Evolutionary conservation across 2,113 vertebrate genomes (phyloP).

Genomic region (Campylomormyrus numenius): DNA sequence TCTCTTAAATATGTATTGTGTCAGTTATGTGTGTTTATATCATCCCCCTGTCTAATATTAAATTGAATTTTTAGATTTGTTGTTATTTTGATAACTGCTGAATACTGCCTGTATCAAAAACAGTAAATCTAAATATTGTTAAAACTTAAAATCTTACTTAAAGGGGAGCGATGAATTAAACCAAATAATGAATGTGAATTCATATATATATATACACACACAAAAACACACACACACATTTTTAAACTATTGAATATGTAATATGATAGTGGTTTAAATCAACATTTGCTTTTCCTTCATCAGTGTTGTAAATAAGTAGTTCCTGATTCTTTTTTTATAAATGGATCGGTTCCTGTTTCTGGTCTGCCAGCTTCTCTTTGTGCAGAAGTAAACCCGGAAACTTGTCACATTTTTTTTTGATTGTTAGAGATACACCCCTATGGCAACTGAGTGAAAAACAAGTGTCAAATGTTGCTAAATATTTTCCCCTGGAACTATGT

Average conservation of each 20-base stretch:
- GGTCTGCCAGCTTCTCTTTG: neutral
- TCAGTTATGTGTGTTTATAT: neutral
- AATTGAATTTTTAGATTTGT: neutral
- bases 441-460: neutral
- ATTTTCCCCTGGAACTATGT: neutral
- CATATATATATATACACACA: neutral
- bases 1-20: neutral
- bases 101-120: neutral
- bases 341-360: conserved; percentile 37
- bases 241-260: neutral
- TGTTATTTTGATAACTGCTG: neutral
- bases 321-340: conserved; percentile 9
- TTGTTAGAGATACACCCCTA: neutral
- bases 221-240: neutral
- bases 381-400: neutral
- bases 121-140: neutral
- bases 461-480: neutral
- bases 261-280: neutral
- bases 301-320: conserved; percentile 53
- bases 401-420: neutral
- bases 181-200: conserved; percentile 16
- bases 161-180: neutral
- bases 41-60: neutral
- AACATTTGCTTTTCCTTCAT: conserved; percentile 32
- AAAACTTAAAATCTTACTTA: neutral